phyloP scores from a whole-genome alignment of 92 coral and sea anemone species.

The Blastomussa wellsi region DNA sequence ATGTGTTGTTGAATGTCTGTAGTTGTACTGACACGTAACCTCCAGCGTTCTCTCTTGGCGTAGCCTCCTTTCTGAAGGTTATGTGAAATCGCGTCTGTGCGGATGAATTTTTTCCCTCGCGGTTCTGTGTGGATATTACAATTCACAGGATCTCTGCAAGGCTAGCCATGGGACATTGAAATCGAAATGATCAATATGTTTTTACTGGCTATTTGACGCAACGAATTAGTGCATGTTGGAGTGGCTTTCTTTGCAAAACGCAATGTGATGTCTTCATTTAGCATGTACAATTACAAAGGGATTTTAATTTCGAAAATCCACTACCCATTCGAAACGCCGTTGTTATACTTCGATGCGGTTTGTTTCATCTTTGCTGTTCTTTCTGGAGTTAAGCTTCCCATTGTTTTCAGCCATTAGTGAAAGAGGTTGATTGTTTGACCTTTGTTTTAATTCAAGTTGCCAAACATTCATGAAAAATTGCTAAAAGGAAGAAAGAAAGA shows the following conservation, averaged over 20 bases:
- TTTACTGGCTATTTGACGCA: not conserved
- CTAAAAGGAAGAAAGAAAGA: not conserved
- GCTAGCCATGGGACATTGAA: not conserved
- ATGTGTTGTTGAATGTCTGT: not conserved
- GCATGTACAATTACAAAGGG: constrained; percentile 3
- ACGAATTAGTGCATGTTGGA: not conserved
- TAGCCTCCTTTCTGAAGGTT: not conserved
- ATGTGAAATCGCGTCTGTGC: not conserved
- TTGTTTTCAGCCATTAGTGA: constrained; percentile 8
- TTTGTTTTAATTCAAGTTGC: not conserved
- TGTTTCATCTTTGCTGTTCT: constrained; percentile 6
- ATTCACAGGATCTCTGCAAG: constrained; percentile 22
- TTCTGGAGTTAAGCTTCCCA: constrained; percentile 3
- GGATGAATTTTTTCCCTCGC: not conserved
- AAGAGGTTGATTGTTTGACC: constrained; percentile 23
- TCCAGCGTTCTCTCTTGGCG: not conserved
- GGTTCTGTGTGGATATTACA: not conserved
- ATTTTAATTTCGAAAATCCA: constrained; percentile 9
- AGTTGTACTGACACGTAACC: not conserved
- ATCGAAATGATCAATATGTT: not conserved
- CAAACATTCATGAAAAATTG: not conserved
- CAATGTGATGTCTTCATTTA: not conserved
- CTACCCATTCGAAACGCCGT: not conserved
- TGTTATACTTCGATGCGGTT: constrained; percentile 26
- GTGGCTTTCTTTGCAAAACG: not conserved